phyloP scores from a whole-genome alignment of 1,140 invertebrate genomes.

The Dolichoris vasculosae region DNA sequence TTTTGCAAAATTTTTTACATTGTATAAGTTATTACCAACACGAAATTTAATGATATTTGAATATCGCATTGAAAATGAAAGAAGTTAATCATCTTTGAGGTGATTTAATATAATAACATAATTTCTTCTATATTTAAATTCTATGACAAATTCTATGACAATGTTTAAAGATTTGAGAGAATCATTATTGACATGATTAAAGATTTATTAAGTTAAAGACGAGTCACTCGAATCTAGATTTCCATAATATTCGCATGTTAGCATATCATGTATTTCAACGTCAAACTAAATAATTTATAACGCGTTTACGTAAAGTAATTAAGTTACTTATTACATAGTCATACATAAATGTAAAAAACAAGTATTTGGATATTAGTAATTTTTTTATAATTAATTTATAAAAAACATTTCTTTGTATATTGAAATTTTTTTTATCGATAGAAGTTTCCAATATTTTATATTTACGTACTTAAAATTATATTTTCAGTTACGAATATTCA shows the following conservation, averaged over 20 bases:
- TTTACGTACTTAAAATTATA: too few relatives aligned
- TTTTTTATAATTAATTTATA: background rate
- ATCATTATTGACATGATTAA: constrained; percentile 32
- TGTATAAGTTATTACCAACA: too few relatives aligned
- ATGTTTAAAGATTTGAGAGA: background rate
- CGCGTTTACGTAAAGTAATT: constrained; percentile 2
- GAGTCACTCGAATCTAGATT: constrained; percentile 27
- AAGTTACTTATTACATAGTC: constrained; percentile 18
- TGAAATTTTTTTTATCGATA: too few relatives aligned
- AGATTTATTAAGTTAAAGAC: constrained; percentile 23
- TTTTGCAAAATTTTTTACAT: too few relatives aligned
- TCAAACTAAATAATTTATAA: constrained; percentile 25
- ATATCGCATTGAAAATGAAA: background rate
- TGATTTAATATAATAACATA: too few relatives aligned
- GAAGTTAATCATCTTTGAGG: background rate
- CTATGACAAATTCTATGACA: background rate
- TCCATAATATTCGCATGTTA: constrained; percentile 28
- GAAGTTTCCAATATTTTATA: too few relatives aligned
- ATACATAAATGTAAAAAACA: background rate
- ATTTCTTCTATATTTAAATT: background rate
- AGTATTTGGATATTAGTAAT: background rate
- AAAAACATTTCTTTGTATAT: background rate
- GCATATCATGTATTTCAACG: constrained; percentile 25
- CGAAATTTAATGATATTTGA: too few relatives aligned
- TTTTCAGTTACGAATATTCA: too few relatives aligned